Percentiles rank a stretch among this genome's conserved stretches.
phyloP scores from a whole-genome alignment of 2,888 invertebrate genomes.

The Spialia ferax region DNA sequence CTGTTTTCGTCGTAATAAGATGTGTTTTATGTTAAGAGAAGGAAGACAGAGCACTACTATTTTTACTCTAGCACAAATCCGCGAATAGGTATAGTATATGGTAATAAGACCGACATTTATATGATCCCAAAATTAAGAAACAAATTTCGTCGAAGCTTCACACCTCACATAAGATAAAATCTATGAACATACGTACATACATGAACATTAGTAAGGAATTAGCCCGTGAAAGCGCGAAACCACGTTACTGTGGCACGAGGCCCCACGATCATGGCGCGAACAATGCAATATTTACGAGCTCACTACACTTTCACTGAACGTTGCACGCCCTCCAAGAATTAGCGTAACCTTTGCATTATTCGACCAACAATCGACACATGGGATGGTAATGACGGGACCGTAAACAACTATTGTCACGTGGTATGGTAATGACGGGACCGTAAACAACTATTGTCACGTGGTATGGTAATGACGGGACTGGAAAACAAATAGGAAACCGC shows the following conservation, averaged over 20 bases:
- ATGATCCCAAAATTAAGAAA: background rate
- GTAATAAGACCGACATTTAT: too few relatives aligned
- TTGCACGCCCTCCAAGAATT: conserved; percentile 26
- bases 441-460: too few relatives aligned
- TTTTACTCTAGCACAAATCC: too few relatives aligned
- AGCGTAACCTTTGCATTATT: conserved; percentile 21
- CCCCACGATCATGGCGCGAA: conserved; percentile 10
- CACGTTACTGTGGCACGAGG: conserved; percentile 12
- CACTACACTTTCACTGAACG: conserved; percentile 31
- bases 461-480: too few relatives aligned
- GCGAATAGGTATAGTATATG: too few relatives aligned
- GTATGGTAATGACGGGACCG: too few relatives aligned
- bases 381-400: too few relatives aligned
- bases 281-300: conserved; percentile 37
- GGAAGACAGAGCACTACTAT: too few relatives aligned
- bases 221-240: conserved; percentile 34
- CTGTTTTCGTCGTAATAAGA: too few relatives aligned
- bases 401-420: too few relatives aligned
- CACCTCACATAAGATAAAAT: background rate
- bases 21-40: too few relatives aligned
- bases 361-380: background rate
- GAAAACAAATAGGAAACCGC: background rate
- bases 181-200: background rate
- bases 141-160: background rate
- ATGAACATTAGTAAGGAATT: conserved; percentile 26